These are phyloP conservation scores for Phrynocephalus guinanensis DNA, from an alignment of 2,797 vertebrate genomes.

Conservation along the genomic window DNA sequence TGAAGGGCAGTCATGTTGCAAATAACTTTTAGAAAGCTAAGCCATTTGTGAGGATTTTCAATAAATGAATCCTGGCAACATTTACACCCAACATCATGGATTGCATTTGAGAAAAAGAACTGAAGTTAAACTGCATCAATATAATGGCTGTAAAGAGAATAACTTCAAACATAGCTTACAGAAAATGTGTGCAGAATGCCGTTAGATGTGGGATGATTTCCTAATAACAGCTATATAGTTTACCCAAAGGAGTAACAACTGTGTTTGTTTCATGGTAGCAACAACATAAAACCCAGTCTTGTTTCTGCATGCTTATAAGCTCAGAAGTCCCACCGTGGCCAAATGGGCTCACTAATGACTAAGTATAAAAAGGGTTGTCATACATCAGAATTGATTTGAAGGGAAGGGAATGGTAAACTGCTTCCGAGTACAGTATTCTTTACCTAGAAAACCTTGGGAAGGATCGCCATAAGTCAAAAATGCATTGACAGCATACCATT, in stretches of 20 bases:
- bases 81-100: not conserved
- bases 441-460: no score
- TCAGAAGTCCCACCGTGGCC: not conserved
- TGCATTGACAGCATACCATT: no score
- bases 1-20: not conserved
- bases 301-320: not conserved
- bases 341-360: not conserved
- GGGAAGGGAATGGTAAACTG: no score
- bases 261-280: not conserved
- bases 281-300: not conserved
- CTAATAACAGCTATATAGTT: not conserved
- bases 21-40: not conserved
- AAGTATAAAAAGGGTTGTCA: not conserved
- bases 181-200: no score
- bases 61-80: not conserved
- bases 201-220: not conserved
- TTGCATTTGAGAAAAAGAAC: not conserved
- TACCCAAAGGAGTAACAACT: fast-evolving
- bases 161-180: no score
- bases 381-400: no score
- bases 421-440: no score
- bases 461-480: no score
- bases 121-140: not conserved
- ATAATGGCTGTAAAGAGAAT: not conserved
- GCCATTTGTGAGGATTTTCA: not conserved